These are phyloP conservation scores for Vanessa tameamea DNA, from an alignment of 1,140 invertebrate genomes.

Conservation along the genomic window DNA sequence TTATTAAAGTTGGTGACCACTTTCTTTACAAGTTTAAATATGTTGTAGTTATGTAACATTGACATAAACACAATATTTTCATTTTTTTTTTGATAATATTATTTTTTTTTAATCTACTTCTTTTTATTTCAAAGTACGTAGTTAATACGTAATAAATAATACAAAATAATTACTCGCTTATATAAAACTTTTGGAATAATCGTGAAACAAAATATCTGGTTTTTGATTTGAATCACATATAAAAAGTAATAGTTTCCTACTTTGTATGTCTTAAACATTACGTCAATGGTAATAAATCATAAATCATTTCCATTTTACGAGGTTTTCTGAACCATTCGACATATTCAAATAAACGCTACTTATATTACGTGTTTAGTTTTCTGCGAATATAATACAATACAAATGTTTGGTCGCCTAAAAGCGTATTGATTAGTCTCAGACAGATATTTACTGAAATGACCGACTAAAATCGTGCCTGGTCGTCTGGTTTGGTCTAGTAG, in stretches of 20 bases:
- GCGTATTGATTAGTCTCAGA: conserved; percentile 57
- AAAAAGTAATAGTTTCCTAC: background rate
- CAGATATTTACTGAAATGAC: conserved; percentile 42
- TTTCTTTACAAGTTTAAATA: too few relatives aligned
- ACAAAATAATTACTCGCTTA: too few relatives aligned
- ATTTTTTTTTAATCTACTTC: too few relatives aligned
- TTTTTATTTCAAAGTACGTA: too few relatives aligned
- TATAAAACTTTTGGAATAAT: too few relatives aligned
- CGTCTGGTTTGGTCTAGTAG: conserved; percentile 6
- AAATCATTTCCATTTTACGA: conserved; percentile 41
- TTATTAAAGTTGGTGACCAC: too few relatives aligned
- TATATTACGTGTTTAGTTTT: background rate
- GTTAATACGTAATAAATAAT: too few relatives aligned
- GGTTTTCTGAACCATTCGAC: conserved; percentile 25
- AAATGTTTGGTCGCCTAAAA: conserved; percentile 52
- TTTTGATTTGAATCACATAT: background rate
- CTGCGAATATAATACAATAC: conserved; percentile 22
- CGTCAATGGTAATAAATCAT: conserved; percentile 11
- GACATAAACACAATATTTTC: too few relatives aligned
- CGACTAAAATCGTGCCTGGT: conserved; percentile 16
- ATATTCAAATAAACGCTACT: conserved; percentile 25
- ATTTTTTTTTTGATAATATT: too few relatives aligned
- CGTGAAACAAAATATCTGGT: too few relatives aligned
- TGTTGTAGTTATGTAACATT: too few relatives aligned
- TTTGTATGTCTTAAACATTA: background rate